Base-by-base conservation (phyloP, 2,888 invertebrate genomes). In the Therioaphis trifolii region DNA sequence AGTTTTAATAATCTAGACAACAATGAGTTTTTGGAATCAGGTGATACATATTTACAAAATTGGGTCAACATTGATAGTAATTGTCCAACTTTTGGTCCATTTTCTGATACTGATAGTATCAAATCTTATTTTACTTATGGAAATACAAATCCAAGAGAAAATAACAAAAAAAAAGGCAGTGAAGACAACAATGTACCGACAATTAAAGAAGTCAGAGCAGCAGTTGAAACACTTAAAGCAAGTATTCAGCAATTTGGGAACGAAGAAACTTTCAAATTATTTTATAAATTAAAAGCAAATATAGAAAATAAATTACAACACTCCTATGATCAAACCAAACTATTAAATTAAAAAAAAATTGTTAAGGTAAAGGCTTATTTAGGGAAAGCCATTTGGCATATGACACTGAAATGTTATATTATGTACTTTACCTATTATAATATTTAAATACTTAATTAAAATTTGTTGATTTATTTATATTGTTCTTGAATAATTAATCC, bases 241-340 rank as follows among this genome's bases (percentile, higher is more conserved):
- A 52, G n/a, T 52, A 18, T 52, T n/a, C n/a, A 52, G 4, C 52
- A 15, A 52, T 52, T 52, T 52, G 52, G 52, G 52, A n/a, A 52
- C 18, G 52, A 52, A n/a, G 52, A 52, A n/a, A 52, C 52, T n/a
- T 52, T 52, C n/a, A n/a, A 52, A 52, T 52, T 52, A 52, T 52
- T 52, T 52, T 52, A 52, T n/a, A 52, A 52, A 52, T n/a, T 52
- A 52, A 52, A 52, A n/a, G 2, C 52, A 18, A n/a, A n/a, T 52
- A n/a, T 52, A 7, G 52, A 52, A 52, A 52, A 52, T 7, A 18
- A n/a, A n/a, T 52, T 52, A 52, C n/a, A 52, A 52, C n/a, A 52
- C n/a, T 52, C n/a, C n/a, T n/a, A 7, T 18, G n/a, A 3, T 52
- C 14, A 52, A 52, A 52, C 15, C 18, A 52, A 52, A n/a, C 4